A percentile compares a stretch with the other conserved stretches of the same genome.
phyloP scores from a whole-genome alignment of 2,888 invertebrate genomes.

The Leptopterna dolabrata region DNA sequence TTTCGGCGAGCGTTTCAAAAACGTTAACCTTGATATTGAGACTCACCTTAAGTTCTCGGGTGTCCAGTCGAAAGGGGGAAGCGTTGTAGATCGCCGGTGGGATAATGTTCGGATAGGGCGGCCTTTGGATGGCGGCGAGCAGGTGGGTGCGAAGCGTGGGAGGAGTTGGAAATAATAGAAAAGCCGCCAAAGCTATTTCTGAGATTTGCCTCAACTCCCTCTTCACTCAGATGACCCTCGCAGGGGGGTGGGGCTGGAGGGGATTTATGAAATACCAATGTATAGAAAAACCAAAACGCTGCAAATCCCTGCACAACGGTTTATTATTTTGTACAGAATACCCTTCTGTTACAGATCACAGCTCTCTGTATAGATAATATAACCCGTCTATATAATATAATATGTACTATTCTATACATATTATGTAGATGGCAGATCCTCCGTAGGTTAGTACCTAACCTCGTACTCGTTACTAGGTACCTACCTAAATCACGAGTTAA shows the following conservation, averaged over 20 bases:
- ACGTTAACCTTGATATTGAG: conserved; percentile 17
- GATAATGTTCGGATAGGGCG: conserved; percentile 23
- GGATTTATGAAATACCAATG: not conserved
- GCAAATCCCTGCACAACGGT: too few relatives aligned
- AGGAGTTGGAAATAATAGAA: conserved; percentile 46
- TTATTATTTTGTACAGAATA: too few relatives aligned
- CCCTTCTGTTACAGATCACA: too few relatives aligned
- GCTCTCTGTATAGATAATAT: too few relatives aligned
- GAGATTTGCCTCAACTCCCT: conserved; percentile 31
- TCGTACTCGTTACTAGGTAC: too few relatives aligned
- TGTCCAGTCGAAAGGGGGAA: conserved; percentile 7
- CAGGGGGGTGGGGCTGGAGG: not conserved
- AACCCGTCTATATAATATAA: too few relatives aligned
- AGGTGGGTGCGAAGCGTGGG: conserved; percentile 35
- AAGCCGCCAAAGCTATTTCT: conserved; percentile 31
- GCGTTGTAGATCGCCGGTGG: not conserved
- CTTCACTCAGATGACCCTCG: conserved; percentile 17
- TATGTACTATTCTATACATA: too few relatives aligned
- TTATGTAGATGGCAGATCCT: too few relatives aligned
- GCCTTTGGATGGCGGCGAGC: not conserved
- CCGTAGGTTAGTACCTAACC: too few relatives aligned
- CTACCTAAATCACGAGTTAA: too few relatives aligned
- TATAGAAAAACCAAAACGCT: too few relatives aligned
- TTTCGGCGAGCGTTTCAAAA: conserved; percentile 3
- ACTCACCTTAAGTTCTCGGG: conserved; percentile 9